phyloP scores from a whole-genome alignment of 2,113 vertebrate species.

The Atlantisia rogersi region DNA sequence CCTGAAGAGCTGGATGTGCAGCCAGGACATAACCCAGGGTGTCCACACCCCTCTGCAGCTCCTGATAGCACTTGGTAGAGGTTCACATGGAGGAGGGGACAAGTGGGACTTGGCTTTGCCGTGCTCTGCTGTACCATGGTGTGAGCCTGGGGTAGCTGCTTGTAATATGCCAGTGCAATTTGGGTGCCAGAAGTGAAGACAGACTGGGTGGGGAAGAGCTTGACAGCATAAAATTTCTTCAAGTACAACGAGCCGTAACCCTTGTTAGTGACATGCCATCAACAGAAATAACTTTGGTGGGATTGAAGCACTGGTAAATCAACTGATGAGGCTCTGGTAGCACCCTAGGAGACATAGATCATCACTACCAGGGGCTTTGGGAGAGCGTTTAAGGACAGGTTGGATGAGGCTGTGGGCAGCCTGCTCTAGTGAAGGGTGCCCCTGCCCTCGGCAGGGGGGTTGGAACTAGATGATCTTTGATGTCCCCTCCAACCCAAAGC shows the following conservation, averaged over 20 bases:
- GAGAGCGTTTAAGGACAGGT: neutral
- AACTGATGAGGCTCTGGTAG: neutral
- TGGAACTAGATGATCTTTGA: no score
- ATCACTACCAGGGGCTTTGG: neutral
- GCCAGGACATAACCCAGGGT: fast-evolving
- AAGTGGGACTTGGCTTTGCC: fast-evolving
- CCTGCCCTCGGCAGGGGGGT: no score
- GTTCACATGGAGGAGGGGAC: neutral
- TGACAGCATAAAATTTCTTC: neutral
- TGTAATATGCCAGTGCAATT: neutral
- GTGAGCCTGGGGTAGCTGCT: neutral
- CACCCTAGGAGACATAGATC: neutral
- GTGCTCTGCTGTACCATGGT: neutral
- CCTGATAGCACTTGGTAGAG: neutral
- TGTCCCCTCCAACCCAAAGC: no score
- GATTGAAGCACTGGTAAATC: neutral
- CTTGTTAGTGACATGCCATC: neutral
- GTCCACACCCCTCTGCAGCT: neutral
- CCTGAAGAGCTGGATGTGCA: neutral
- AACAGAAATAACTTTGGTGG: neutral
- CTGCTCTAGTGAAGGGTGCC: no score
- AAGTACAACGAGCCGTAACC: neutral
- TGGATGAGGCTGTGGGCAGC: no score
- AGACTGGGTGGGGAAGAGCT: neutral
- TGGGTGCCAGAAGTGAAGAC: neutral